Evolutionary conservation across 1,140 invertebrate genomes (phyloP).

Genomic region (Nasonia longicornis): DNA sequence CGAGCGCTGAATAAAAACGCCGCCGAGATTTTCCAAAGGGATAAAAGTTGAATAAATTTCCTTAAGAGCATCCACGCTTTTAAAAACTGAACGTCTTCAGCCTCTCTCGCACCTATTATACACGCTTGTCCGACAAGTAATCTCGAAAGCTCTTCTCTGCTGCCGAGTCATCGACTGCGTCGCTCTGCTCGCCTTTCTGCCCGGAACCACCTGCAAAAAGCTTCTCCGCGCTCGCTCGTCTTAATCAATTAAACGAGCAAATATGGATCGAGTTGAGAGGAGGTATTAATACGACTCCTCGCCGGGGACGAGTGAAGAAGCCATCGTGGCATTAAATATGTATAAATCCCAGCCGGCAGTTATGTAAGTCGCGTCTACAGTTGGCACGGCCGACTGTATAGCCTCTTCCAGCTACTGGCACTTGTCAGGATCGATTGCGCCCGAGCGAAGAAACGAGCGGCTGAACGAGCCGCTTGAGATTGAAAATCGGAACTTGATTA

Average conservation of each 20-base stretch:
- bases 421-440: slow-evolving; percentile 9
- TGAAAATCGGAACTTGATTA: slow-evolving; percentile 17
- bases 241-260: slow-evolving; percentile 1
- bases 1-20: slow-evolving; percentile 35
- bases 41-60: slow-evolving; percentile 44
- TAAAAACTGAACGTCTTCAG: slow-evolving; percentile 33
- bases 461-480: neutral
- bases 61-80: slow-evolving; percentile 36
- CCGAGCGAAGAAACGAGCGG: neutral
- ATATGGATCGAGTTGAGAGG: neutral
- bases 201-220: neutral
- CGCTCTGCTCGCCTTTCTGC: neutral
- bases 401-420: neutral
- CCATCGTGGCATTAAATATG: slow-evolving; percentile 15
- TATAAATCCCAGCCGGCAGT: neutral
- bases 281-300: neutral
- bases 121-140: slow-evolving; percentile 27
- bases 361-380: neutral
- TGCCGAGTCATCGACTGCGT: neutral
- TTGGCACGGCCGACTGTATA: no score
- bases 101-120: neutral
- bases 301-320: neutral
- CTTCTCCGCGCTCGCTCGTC: neutral
- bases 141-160: slow-evolving; percentile 30
- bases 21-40: slow-evolving; percentile 29